Evolutionary conservation across 2,888 invertebrate species (phyloP).

Genomic region (Acanthosoma haemorrhoidale): DNA sequence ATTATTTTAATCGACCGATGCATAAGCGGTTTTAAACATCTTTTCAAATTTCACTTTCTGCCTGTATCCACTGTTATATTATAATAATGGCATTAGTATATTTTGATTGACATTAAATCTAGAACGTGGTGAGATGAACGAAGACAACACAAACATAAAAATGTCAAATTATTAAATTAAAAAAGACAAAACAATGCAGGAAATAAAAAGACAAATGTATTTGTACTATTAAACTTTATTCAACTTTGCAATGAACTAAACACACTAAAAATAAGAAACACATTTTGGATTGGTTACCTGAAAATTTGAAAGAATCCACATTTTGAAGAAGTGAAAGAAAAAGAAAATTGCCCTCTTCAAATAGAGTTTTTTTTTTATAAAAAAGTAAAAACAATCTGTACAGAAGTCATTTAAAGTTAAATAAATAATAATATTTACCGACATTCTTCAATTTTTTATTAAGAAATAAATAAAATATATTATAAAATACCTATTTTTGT

Average conservation of each 20-base stretch:
- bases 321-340: background rate
- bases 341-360: slow-evolving; percentile 16
- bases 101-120: too few species aligned
- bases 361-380: background rate
- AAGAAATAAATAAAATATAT: background rate
- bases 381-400: slow-evolving; percentile 1
- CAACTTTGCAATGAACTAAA: background rate
- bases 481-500: slow-evolving; percentile 21
- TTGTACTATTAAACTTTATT: background rate
- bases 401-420: background rate
- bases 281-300: slow-evolving; percentile 24
- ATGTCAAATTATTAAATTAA: background rate
- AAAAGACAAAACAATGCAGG: background rate
- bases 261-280: slow-evolving; percentile 15
- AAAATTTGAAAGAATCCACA: slow-evolving; percentile 20
- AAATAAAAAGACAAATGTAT: background rate
- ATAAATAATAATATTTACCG: background rate
- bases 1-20: too few species aligned
- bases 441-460: background rate
- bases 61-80: too few species aligned
- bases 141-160: too few species aligned
- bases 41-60: too few species aligned
- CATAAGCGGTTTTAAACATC: too few species aligned
- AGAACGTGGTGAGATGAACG: too few species aligned
- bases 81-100: too few species aligned